Base-by-base conservation (phyloP, 2,888 invertebrate genomes). In the Drosophila limbata region DNA sequence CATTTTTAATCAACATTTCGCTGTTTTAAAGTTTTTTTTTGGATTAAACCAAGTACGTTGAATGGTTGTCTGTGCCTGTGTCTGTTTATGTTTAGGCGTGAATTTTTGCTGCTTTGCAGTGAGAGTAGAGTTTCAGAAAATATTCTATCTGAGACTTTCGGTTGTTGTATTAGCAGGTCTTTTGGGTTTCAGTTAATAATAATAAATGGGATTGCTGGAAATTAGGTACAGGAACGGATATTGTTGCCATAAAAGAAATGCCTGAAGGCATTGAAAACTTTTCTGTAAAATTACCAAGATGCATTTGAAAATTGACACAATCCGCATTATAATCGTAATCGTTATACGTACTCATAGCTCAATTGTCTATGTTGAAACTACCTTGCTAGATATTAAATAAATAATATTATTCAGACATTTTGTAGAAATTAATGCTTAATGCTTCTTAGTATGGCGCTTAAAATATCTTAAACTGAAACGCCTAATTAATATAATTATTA, bases 191-290 rank as follows among this genome's bases (percentile, higher is more conserved):
- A 39, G 42, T 70, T 50, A 31, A 57, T 56, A 51, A 25, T 17
- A 52, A 44, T 44, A 52, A 50, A 47, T 62, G 55, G 39, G 25
- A 35, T 39, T 17, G 19, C 50, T 62, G 59, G 45, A 68, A 86
- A 71, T 78, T 51, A 83, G 80, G 81, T 81, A 82, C 88, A 82
- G 82, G 82, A 82, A 82, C 82, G 81, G 78, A 74, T 77, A 13
- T 8, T 51, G 35, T 37, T 15, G 51, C 35, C 71, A 71, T 6
- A 21, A 21, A 21, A 19, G 1, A 44, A 21, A 19, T 44, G 42
- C 19, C 17, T 17, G 73, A 50, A 40, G 51, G 62, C 70, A 52
- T 44, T 42, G 21, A 53, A 51, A 64, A 42, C 33, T 56, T 62
- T 64, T 65, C 37, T 70, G 63, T 17, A 51, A 31, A 56, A 53